These are phyloP conservation scores for Malurus splendens DNA, from an alignment of 2,797 vertebrate genomes.

Conservation along the genomic window DNA sequence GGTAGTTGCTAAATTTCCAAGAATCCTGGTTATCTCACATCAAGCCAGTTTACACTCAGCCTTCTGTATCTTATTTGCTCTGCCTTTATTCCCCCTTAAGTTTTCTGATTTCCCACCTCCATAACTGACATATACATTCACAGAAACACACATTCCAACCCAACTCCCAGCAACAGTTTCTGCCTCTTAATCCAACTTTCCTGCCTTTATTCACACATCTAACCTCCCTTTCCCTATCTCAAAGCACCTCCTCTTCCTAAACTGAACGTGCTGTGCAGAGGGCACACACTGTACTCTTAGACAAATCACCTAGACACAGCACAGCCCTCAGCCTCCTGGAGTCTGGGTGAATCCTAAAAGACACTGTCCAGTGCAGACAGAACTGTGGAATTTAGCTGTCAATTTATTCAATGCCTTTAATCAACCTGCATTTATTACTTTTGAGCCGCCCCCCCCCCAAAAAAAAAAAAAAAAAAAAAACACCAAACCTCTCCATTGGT, in stretches of 20 bases:
- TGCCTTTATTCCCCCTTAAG: not conserved
- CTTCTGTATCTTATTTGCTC: not conserved
- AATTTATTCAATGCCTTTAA: not conserved
- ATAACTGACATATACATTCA: not conserved
- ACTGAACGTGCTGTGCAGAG: rapidly evolving
- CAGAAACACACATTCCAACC: not conserved
- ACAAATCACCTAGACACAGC: not conserved
- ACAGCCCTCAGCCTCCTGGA: not conserved
- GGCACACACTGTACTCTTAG: not conserved
- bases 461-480: not conserved
- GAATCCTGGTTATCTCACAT: not conserved
- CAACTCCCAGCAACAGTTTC: not conserved
- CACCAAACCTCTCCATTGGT: not conserved
- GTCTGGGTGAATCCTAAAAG: not conserved
- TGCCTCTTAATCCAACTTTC: not conserved
- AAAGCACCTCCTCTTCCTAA: not conserved
- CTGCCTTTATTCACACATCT: not conserved
- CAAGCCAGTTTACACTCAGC: not conserved
- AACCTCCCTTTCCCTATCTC: not conserved
- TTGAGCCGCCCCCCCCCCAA: rapidly evolving
- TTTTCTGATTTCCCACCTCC: not conserved
- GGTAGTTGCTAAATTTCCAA: not conserved
- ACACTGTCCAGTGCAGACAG: not conserved
- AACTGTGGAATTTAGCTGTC: not conserved
- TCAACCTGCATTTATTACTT: not conserved